Conservation (phyloP, 2,888 invertebrate genomes). For the Tribolium freemani region DNA sequence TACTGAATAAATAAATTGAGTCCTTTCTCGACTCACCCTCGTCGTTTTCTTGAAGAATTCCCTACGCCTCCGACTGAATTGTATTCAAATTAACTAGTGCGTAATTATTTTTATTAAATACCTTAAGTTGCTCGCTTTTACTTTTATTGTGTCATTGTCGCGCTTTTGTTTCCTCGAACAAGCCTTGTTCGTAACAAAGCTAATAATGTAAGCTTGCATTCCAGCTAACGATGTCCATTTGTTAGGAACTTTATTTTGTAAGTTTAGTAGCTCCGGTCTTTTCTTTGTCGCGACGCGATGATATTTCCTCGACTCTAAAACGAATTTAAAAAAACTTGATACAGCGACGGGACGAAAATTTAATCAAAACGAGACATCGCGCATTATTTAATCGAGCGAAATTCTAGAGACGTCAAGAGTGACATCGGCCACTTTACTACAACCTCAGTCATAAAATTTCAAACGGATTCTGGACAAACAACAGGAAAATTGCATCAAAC, state of each 20-base stretch:
- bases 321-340: background rate
- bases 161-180: slow-evolving; percentile 46
- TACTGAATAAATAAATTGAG: no score
- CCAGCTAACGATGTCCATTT: slow-evolving; percentile 55
- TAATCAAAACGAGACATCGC: no score
- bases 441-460: no score
- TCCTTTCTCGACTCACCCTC: no score
- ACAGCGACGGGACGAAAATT: background rate
- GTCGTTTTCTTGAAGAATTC: slow-evolving; percentile 16
- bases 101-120: slow-evolving; percentile 45
- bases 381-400: no score
- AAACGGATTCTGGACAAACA: no score
- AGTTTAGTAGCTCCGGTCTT: slow-evolving; percentile 45
- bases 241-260: slow-evolving; percentile 54
- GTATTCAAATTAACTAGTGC: slow-evolving; percentile 37
- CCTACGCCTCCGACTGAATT: slow-evolving; percentile 2
- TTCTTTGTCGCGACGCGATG: slow-evolving; percentile 33
- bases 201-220: slow-evolving; percentile 54
- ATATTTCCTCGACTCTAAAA: slow-evolving; percentile 69
- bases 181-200: slow-evolving; percentile 53
- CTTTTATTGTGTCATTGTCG: slow-evolving; percentile 48
- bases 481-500: no score
- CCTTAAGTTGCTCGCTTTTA: slow-evolving; percentile 39
- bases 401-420: no score
- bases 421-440: no score